Conservation (phyloP, 2,113 vertebrate genomes). For the Tenebrosternarchus preto region DNA sequence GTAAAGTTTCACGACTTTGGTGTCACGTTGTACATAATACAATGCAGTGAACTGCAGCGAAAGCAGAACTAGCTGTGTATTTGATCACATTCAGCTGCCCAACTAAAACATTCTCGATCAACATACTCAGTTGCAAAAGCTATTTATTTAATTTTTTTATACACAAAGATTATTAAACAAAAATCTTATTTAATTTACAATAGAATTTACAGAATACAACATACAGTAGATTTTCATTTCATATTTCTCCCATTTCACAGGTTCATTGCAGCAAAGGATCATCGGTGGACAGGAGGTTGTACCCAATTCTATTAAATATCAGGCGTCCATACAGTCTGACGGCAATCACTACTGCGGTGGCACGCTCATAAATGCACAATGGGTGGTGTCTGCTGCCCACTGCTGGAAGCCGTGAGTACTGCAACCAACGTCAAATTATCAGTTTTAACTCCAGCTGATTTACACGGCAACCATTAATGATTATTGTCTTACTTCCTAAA, state of each 20-base stretch:
- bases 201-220: neutral
- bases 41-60: too few species aligned
- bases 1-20: constrained; percentile 17
- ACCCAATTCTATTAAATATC: constrained; percentile 68
- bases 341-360: constrained; percentile 73
- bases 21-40: neutral
- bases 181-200: neutral
- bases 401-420: constrained; percentile 80
- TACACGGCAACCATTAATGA: neutral
- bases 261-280: constrained; percentile 61
- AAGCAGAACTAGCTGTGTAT: too few species aligned
- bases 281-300: constrained; percentile 68
- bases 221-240: neutral
- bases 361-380: constrained; percentile 69
- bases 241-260: constrained; percentile 50
- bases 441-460: neutral
- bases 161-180: too few species aligned
- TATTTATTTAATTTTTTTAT: too few species aligned
- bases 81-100: too few species aligned
- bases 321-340: constrained; percentile 68
- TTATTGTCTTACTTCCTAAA: neutral
- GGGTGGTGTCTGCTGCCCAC: constrained; percentile 79
- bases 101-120: too few species aligned
- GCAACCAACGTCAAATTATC: constrained; percentile 20
- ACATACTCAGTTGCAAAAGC: too few species aligned